These are phyloP conservation scores for Hemaris fuciformis DNA, from an alignment of 2,888 invertebrate species.

Conservation along the genomic window DNA sequence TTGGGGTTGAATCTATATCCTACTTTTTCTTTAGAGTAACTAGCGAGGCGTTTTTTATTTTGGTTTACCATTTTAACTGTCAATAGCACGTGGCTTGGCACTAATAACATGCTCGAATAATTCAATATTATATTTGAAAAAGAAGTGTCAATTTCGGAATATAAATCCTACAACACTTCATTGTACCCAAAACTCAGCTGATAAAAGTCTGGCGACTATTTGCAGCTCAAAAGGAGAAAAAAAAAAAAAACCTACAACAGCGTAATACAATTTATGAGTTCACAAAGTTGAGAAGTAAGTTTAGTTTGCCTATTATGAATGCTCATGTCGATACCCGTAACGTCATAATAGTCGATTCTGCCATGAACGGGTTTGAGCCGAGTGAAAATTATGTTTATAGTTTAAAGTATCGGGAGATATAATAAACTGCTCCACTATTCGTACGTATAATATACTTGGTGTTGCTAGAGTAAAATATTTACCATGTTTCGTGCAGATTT, in stretches of 20 bases:
- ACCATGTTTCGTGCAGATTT: not conserved
- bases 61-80: too few relatives aligned
- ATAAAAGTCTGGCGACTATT: too few relatives aligned
- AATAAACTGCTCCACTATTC: conserved; percentile 38
- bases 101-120: not conserved
- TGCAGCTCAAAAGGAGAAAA: too few relatives aligned
- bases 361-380: not conserved
- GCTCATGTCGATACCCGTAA: not conserved
- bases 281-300: too few relatives aligned
- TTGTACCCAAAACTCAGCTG: too few relatives aligned
- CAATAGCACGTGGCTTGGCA: too few relatives aligned
- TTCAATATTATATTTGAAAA: not conserved
- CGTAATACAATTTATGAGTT: too few relatives aligned
- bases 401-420: conserved; percentile 28
- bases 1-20: too few relatives aligned
- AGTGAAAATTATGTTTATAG: conserved; percentile 17
- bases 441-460: conserved; percentile 15
- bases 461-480: not conserved
- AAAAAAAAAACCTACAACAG: too few relatives aligned
- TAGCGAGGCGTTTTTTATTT: too few relatives aligned
- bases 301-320: not conserved
- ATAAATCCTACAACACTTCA: too few relatives aligned
- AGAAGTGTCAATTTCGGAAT: not conserved
- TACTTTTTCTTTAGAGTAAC: too few relatives aligned
- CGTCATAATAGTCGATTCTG: not conserved